phyloP scores from a whole-genome alignment of 2,797 vertebrate genomes.

The Otolemur crassicaudatus region DNA sequence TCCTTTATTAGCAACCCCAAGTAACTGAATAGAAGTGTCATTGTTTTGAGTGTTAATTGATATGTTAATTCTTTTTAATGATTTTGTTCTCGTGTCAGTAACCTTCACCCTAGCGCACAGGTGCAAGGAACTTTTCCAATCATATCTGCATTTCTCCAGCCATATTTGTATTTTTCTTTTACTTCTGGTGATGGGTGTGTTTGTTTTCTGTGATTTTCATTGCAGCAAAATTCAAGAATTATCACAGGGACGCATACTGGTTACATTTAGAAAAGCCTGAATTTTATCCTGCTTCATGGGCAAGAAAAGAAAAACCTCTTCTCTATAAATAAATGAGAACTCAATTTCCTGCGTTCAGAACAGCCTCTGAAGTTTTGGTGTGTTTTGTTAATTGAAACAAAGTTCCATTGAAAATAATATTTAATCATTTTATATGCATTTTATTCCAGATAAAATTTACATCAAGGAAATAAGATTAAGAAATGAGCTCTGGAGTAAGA shows the following conservation, averaged over 20 bases:
- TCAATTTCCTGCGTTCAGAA: neutral
- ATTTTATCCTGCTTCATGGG: conserved; percentile 40
- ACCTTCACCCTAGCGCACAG: neutral
- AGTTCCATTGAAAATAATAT: neutral
- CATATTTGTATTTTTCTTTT: conserved; percentile 20
- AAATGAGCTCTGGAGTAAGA: neutral
- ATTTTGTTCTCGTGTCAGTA: neutral
- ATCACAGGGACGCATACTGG: neutral
- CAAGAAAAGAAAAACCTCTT: neutral
- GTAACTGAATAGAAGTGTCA: conserved; percentile 33
- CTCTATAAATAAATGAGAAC: neutral
- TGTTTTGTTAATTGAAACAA: neutral
- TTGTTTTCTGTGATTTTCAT: conserved; percentile 36
- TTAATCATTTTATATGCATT: neutral
- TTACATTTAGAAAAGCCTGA: neutral
- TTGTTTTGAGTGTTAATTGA: conserved; percentile 57
- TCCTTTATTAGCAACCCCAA: conserved; percentile 60
- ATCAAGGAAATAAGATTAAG: neutral
- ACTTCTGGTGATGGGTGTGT: neutral
- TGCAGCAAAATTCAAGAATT: conserved; percentile 28
- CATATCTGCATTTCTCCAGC: neutral
- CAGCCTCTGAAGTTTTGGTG: neutral
- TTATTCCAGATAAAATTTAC: neutral
- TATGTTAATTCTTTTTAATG: conserved; percentile 28
- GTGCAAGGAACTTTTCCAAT: neutral